Evolutionary conservation across 1,140 invertebrate genomes (phyloP), one percentile per base, ranked within the genome.

Genomic region (Zaprionus ornatus): DNA sequence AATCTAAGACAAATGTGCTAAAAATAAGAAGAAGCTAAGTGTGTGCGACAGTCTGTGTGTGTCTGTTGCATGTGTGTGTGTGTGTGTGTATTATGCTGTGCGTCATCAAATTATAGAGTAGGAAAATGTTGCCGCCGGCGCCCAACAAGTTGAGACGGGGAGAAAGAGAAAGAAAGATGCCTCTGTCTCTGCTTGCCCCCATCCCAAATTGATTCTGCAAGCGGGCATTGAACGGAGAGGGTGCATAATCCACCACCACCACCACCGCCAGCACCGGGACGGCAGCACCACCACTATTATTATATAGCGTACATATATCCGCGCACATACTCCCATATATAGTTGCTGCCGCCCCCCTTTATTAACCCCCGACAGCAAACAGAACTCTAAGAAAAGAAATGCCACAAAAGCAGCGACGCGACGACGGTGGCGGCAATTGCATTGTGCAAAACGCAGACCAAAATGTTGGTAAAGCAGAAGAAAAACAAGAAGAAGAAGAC

Each of bases 1-100:
- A 86, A 76, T 84, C 60, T 76, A 79, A 73, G 82, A 79, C 67
- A 85, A 81, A 85, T 85, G 78, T 85, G 71, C 62, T 64, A 75
- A 86, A 87, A 74, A 59, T 62, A 67, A 74, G 59, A 63, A 62
- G 29, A 75, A 50, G 57, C 17, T 57, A 54, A 64, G 32, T 21
- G 35, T 25, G 25, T 55, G 50, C 21, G 19, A 19, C 42, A 27
- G 17, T 45, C 2, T 63, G 42, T 63, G 56, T 27, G 25, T 50
- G 17, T 55, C 29, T 40, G 45, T 69, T 61, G 23, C 60, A 32
- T 27, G 21, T 21, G 21, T 54, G 48, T 42, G 45, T 42, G 19
- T 52, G 42, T 37, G 19, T 59, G 55, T 55, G 69, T 40, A n/a
- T 37, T 37, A 29, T 48, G 65, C 45, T 72, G 54, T 73, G 69